Conservation (phyloP, 1,140 invertebrate species). For the Papilio polyxenes region DNA sequence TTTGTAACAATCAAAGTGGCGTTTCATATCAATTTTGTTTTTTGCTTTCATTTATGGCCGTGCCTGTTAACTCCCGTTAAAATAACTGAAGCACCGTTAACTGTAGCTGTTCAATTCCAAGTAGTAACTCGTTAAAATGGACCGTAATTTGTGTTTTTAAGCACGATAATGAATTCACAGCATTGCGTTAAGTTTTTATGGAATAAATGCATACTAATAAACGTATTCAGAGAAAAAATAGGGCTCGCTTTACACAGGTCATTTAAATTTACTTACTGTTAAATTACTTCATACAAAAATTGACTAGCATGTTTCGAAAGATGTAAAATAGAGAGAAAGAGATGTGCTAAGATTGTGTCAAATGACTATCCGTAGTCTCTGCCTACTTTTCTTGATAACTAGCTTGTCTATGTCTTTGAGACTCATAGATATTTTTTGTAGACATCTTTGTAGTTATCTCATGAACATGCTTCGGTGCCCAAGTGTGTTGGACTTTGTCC, state of each 20-base stretch:
- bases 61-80: background rate
- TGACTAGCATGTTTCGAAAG: too few species aligned
- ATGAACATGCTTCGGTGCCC: background rate
- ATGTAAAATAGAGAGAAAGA: too few species aligned
- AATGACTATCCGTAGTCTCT: too few species aligned
- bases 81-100: conserved; percentile 3
- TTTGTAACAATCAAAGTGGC: background rate
- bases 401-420: background rate
- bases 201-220: background rate
- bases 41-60: background rate
- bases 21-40: background rate
- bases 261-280: background rate
- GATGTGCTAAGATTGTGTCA: too few species aligned
- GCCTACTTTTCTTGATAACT: background rate
- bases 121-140: background rate
- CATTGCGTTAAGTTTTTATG: background rate
- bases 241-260: background rate
- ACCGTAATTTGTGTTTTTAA: background rate
- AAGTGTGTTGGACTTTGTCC: conserved; percentile 5
- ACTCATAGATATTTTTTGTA: too few species aligned
- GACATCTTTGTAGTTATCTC: background rate
- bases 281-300: background rate
- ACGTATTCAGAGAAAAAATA: background rate
- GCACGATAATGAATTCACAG: background rate
- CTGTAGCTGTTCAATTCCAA: background rate